Evolutionary conservation across 2,113 vertebrate species (phyloP).

Genomic region (Myxocyprinus asiaticus): DNA sequence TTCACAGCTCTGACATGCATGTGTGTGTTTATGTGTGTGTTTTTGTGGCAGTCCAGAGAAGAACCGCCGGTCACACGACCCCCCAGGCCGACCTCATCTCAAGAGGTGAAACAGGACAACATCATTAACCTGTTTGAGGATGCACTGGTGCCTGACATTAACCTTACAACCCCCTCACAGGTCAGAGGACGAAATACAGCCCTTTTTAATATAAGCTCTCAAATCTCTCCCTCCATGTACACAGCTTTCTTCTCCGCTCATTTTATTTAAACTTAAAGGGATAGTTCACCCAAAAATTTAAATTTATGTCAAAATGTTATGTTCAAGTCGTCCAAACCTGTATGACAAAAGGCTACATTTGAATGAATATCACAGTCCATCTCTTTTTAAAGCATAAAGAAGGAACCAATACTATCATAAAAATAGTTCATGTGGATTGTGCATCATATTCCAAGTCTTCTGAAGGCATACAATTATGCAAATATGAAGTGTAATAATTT

Average conservation of each 20-base stretch:
- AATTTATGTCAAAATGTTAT: too few relatives aligned
- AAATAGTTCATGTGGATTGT: too few relatives aligned
- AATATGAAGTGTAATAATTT: too few relatives aligned
- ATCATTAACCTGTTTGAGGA: constrained; percentile 83
- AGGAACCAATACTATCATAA: too few relatives aligned
- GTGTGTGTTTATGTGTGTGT: constrained; percentile 20
- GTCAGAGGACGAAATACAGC: constrained; percentile 73
- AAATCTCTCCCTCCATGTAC: not conserved
- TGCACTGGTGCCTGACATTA: constrained; percentile 78
- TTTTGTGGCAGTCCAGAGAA: constrained; percentile 78
- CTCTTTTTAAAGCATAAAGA: too few relatives aligned
- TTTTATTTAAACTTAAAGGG: too few relatives aligned
- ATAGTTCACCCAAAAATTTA: too few relatives aligned
- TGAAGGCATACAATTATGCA: too few relatives aligned
- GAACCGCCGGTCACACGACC: constrained; percentile 86
- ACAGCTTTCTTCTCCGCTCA: not conserved
- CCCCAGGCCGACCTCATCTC: constrained; percentile 85
- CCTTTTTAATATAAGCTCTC: constrained; percentile 17
- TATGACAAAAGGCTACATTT: too few relatives aligned
- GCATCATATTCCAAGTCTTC: too few relatives aligned
- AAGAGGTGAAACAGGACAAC: constrained; percentile 83
- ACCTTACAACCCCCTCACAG: constrained; percentile 82
- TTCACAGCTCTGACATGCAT: not conserved
- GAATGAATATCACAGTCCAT: too few relatives aligned
- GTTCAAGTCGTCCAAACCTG: not conserved